These are phyloP conservation scores for Gallinago paraguaiae DNA, from an alignment of 2,113 vertebrate species.

Conservation along the genomic window DNA sequence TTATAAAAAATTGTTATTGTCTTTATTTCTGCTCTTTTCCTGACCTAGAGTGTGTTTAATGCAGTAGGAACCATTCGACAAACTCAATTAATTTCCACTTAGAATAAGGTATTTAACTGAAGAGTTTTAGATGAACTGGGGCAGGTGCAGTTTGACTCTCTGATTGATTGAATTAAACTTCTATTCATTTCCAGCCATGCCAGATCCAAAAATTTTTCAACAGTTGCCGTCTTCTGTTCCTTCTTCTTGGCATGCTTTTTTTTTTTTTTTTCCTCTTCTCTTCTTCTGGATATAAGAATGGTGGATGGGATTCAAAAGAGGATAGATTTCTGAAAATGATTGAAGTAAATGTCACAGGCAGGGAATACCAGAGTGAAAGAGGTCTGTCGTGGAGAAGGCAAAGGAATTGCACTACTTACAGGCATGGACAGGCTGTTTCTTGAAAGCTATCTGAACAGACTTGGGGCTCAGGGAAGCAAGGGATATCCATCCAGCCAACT, in stretches of 20 bases:
- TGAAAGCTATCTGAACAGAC: background rate
- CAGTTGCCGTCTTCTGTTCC: background rate
- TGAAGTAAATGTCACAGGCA: background rate
- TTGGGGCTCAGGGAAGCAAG: background rate
- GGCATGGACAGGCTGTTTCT: background rate
- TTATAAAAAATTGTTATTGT: slow-evolving; percentile 3
- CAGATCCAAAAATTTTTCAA: background rate
- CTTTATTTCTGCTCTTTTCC: slow-evolving; percentile 36
- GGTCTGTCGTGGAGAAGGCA: background rate
- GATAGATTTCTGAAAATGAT: background rate
- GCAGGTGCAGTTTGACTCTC: slow-evolving; percentile 42
- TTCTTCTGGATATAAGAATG: background rate
- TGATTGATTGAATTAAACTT: slow-evolving; percentile 42
- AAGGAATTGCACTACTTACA: background rate
- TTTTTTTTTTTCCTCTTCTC: background rate
- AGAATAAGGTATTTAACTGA: slow-evolving; percentile 54
- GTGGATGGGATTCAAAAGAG: background rate
- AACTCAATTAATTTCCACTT: slow-evolving; percentile 66
- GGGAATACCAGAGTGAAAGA: background rate
- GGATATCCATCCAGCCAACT: background rate
- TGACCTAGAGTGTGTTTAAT: slow-evolving; percentile 34
- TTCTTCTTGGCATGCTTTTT: background rate
- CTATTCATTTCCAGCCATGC: slow-evolving; percentile 26
- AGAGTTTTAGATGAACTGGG: slow-evolving; percentile 35
- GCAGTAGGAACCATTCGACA: background rate